Evolutionary conservation across 2,113 vertebrate genomes (phyloP).

Genomic region (Lepus europaeus): DNA sequence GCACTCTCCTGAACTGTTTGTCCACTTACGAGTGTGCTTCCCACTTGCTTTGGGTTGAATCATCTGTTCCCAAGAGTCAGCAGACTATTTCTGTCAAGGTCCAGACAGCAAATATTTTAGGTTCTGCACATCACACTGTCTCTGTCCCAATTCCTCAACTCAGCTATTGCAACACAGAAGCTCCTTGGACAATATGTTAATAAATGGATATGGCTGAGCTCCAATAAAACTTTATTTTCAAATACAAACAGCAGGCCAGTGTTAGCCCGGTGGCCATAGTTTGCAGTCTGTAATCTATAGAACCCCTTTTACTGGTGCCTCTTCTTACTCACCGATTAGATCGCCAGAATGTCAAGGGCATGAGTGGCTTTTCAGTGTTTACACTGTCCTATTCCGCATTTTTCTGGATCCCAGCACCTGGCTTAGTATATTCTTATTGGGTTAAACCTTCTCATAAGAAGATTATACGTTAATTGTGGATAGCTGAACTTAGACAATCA

Average conservation of each 20-base stretch:
- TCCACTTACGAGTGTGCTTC: neutral
- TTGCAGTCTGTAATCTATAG: neutral
- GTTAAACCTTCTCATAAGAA: neutral
- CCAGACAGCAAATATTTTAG: neutral
- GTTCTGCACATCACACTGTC: neutral
- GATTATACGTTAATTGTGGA: neutral
- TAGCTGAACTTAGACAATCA: slow-evolving; percentile 4
- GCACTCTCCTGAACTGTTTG: neutral
- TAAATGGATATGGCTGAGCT: neutral
- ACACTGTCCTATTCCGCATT: neutral
- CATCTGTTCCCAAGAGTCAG: neutral
- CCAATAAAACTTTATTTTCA: slow-evolving; percentile 67
- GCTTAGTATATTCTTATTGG: neutral
- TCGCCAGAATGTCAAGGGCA: neutral
- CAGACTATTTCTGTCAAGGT: neutral
- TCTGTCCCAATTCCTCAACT: neutral
- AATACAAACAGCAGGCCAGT: neutral
- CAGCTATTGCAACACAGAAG: neutral
- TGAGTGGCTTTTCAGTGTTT: neutral
- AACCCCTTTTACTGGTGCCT: neutral
- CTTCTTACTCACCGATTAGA: neutral
- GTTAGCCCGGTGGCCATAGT: neutral
- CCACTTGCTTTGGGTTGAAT: neutral
- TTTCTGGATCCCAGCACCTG: neutral
- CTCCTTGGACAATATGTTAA: neutral